Evolutionary conservation across 2,888 invertebrate species (phyloP), one percentile per base, ranked within the genome.

Genomic region (Dilophus febrilis): DNA sequence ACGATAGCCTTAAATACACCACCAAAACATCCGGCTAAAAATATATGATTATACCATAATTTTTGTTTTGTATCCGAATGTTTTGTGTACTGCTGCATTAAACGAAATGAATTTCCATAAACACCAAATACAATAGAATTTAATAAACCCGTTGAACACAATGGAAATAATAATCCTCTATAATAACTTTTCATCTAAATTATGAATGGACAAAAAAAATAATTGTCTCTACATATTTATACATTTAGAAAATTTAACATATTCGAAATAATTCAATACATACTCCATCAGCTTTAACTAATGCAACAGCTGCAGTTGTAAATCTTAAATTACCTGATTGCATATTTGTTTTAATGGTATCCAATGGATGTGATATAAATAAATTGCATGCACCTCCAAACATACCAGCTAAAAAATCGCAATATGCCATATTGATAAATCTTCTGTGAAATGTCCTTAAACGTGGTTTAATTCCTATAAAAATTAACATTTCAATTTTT

Each of bases 301-400:
- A 12, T 11, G 8, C n/a, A 3, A 18, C 7, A 2, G 34, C 22
- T 3, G 39, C 33, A 17, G 27, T 3, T 10, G 22, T 3, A 34
- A 39, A 39, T 27, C 33, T 10, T 17, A 39, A 17, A 19, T 39
- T 33, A 6, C 28, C 16, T 8, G 26, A 26, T 17, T 39, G 39
- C 39, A 39, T 39, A 32, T 39, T 39, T 13, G 39, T 39, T 32
- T 39, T 39, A 3, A 39, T 32, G 8, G 39, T 39, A 28, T 39
- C 39, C 3, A 39, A 17, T 14, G 39, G 39, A 34, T 39, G 39
- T 2, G 39, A 27, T 2, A 39, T 39, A 10, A 39, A 17, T 32
- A 39, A 29, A 31, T 39, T 39, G 18, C 39, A 39, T 12, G 28
- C 39, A 33, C 39, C 39, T 39, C 26, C 37, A 30, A 28, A 37